phyloP scores from a whole-genome alignment of 2,888 invertebrate genomes.

The Caenorhabditis sinica region DNA sequence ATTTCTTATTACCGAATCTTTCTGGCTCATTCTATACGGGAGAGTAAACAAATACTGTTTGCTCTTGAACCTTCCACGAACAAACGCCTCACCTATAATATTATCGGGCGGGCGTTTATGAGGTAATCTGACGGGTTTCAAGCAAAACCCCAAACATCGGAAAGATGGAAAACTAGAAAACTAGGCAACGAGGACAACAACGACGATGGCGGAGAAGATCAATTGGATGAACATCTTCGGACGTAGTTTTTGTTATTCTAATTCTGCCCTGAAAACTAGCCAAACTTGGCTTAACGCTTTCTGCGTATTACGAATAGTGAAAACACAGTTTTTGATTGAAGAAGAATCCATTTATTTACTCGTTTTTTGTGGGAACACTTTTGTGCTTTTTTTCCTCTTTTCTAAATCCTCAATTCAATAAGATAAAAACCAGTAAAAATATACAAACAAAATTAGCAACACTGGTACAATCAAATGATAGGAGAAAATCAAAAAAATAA shows the following conservation, averaged over 20 bases:
- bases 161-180: constrained; percentile 29
- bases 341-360: constrained; percentile 60
- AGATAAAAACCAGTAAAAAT: constrained; percentile 58
- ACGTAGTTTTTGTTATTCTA: constrained; percentile 25
- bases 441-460: constrained; percentile 60
- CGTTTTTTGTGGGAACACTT: constrained; percentile 60
- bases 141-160: constrained; percentile 57
- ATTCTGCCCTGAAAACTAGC: not conserved
- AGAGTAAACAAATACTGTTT: constrained; percentile 53
- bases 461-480: constrained; percentile 52
- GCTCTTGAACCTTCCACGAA: constrained; percentile 55
- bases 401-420: constrained; percentile 53
- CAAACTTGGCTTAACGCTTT: not conserved
- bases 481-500: constrained; percentile 39
- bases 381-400: constrained; percentile 45
- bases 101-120: constrained; percentile 43
- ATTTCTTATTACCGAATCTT: constrained; percentile 7
- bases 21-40: constrained; percentile 15
- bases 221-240: constrained; percentile 10
- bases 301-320: not conserved
- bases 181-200: constrained; percentile 5
- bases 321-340: constrained; percentile 34
- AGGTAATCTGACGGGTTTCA: constrained; percentile 59
- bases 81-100: constrained; percentile 50
- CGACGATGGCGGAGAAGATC: constrained; percentile 30